These are phyloP conservation scores for Chaetops frenatus DNA, from an alignment of 2,113 vertebrate genomes.

Conservation along the genomic window DNA sequence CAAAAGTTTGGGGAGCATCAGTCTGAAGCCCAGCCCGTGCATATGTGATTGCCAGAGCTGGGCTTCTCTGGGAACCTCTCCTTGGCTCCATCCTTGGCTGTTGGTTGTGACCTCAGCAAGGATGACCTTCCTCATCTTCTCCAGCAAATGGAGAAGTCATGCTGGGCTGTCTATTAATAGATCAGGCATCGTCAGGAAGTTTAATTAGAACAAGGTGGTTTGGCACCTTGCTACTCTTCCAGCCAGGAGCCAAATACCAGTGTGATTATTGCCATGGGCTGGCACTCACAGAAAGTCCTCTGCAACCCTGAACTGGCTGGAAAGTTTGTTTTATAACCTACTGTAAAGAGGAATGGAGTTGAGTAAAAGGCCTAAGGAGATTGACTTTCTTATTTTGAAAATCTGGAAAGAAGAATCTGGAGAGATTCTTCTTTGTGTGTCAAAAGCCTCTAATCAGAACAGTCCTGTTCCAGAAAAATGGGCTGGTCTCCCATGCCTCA, in stretches of 20 bases:
- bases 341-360: neutral
- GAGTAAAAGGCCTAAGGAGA: neutral
- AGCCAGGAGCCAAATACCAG: neutral
- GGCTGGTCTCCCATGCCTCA: neutral
- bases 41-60: neutral
- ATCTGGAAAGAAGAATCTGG: neutral
- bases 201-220: constrained; percentile 37
- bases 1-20: neutral
- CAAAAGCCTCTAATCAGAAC: neutral
- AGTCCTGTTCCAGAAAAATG: neutral
- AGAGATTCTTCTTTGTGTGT: neutral
- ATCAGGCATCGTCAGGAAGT: constrained; percentile 16
- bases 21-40: neutral
- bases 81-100: neutral
- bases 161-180: constrained; percentile 32
- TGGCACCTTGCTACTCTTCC: constrained; percentile 14
- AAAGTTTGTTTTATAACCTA: neutral
- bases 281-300: neutral
- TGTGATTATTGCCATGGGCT: neutral
- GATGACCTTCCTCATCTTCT: neutral
- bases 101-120: neutral
- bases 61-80: neutral
- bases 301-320: neutral
- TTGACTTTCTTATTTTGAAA: neutral
- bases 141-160: neutral